Evolutionary conservation across 2,888 invertebrate genomes (phyloP).

Genomic region (Salpingus planirostris): DNA sequence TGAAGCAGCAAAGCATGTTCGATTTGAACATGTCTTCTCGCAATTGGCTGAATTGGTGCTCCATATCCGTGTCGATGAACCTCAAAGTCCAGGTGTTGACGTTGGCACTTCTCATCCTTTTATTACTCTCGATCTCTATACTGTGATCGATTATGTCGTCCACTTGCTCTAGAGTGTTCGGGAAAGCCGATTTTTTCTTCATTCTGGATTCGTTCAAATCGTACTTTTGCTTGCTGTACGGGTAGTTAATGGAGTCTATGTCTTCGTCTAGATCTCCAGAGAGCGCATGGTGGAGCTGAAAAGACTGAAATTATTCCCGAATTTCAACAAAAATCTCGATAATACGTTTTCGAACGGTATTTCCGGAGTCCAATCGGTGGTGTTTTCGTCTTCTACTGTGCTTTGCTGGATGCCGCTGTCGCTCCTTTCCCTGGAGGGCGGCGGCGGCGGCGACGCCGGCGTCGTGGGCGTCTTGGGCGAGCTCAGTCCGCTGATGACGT

Average conservation of each 20-base stretch:
- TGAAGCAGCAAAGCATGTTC: slow-evolving; percentile 85
- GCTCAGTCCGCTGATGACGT: slow-evolving; percentile 25
- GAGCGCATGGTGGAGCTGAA: slow-evolving; percentile 34
- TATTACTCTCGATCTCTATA: slow-evolving; percentile 84
- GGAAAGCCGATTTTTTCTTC: slow-evolving; percentile 29
- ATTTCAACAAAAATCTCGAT: neutral
- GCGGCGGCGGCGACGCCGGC: slow-evolving; percentile 26
- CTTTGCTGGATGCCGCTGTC: slow-evolving; percentile 41
- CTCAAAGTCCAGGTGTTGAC: slow-evolving; percentile 79
- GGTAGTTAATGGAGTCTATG: slow-evolving; percentile 31
- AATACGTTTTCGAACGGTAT: slow-evolving; percentile 83
- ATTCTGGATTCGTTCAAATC: slow-evolving; percentile 32
- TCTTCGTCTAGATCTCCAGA: slow-evolving; percentile 38
- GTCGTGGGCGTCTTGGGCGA: slow-evolving; percentile 39
- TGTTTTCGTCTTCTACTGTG: slow-evolving; percentile 66
- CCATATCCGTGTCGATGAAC: slow-evolving; percentile 74
- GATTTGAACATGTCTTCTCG: slow-evolving; percentile 92
- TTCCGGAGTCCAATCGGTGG: slow-evolving; percentile 83
- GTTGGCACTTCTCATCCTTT: slow-evolving; percentile 77
- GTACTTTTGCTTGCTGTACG: slow-evolving; percentile 42
- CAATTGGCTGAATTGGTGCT: slow-evolving; percentile 74
- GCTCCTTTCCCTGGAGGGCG: slow-evolving; percentile 33
- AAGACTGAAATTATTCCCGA: slow-evolving; percentile 3
- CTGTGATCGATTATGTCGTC: slow-evolving; percentile 77
- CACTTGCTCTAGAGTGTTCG: slow-evolving; percentile 46